Percentiles rank a stretch among this genome's conserved stretches.
Conservation (phyloP, 1,140 invertebrate species). For the Pararge aegeria region DNA sequence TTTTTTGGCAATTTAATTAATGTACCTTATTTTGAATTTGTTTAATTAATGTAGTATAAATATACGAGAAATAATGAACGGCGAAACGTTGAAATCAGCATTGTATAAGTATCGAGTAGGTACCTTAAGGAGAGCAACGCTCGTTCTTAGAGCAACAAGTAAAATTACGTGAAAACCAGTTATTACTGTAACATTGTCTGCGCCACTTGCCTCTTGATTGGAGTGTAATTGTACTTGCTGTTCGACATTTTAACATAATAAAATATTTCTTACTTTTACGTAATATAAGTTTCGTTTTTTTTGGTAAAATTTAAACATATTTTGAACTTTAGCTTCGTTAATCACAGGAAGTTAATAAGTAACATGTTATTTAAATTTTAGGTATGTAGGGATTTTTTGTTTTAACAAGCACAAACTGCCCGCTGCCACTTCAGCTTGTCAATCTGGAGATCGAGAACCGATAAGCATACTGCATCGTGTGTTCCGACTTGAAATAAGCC, state of each 20-base stretch:
- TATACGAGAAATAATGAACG: neutral
- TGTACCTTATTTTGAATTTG: too few relatives aligned
- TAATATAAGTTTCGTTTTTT: neutral
- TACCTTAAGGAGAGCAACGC: conserved; percentile 7
- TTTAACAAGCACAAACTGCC: too few relatives aligned
- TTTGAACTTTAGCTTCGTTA: too few relatives aligned
- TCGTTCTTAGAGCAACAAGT: conserved; percentile 15
- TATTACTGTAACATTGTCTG: conserved; percentile 22
- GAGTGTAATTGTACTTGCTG: conserved; percentile 1
- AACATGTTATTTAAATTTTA: too few relatives aligned
- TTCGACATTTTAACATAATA: conserved; percentile 15
- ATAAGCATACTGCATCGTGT: too few relatives aligned
- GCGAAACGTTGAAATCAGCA: neutral
- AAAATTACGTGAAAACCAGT: conserved; percentile 31
- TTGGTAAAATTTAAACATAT: neutral
- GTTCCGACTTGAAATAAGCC: too few relatives aligned
- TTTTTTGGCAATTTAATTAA: too few relatives aligned
- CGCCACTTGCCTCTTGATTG: conserved; percentile 15
- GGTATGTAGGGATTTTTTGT: too few relatives aligned
- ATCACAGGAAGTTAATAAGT: too few relatives aligned
- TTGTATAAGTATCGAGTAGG: neutral
- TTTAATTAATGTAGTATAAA: neutral
- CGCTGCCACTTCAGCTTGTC: too few relatives aligned
- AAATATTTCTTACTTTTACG: conserved; percentile 6
- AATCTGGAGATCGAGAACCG: too few relatives aligned